Evolutionary conservation across 2,113 vertebrate species (phyloP).

Genomic region (Coptodon rendalli): DNA sequence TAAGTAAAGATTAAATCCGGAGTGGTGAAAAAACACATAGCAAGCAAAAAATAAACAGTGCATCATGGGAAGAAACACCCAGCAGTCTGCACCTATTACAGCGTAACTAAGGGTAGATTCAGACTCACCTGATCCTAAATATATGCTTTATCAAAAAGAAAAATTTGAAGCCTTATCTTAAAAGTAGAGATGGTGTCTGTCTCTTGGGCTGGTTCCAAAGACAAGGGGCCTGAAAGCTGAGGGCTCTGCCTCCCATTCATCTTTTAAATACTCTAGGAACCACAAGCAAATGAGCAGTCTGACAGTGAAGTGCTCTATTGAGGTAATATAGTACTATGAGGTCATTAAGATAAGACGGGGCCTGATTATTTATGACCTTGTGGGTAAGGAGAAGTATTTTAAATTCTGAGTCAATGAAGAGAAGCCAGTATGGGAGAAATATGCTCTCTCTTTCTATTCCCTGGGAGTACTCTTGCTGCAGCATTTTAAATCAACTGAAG

Average conservation of each 20-base stretch:
- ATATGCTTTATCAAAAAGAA: not conserved
- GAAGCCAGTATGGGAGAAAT: not conserved
- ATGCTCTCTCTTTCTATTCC: not conserved
- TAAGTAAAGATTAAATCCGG: not conserved
- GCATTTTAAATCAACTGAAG: not conserved
- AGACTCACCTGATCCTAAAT: not conserved
- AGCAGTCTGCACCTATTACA: not conserved
- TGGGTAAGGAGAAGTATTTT: not conserved
- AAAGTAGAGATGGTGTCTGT: not conserved
- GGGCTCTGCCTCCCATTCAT: not conserved
- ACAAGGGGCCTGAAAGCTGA: not conserved
- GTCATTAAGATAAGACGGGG: not conserved
- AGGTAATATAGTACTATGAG: not conserved
- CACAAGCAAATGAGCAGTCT: not conserved
- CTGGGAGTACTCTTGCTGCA: not conserved
- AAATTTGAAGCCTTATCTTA: not conserved
- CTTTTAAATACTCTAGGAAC: not conserved
- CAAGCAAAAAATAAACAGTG: not conserved
- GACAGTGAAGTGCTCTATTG: not conserved
- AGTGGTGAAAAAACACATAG: not conserved
- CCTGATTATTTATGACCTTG: not conserved
- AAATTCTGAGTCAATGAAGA: not conserved
- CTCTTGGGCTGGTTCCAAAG: not conserved
- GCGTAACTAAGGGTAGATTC: not conserved
- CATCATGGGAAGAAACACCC: accelerated